Percentiles rank a stretch among this genome's conserved stretches.
phyloP scores from a whole-genome alignment of 2,888 invertebrate genomes.

The Archips crataeganus region DNA sequence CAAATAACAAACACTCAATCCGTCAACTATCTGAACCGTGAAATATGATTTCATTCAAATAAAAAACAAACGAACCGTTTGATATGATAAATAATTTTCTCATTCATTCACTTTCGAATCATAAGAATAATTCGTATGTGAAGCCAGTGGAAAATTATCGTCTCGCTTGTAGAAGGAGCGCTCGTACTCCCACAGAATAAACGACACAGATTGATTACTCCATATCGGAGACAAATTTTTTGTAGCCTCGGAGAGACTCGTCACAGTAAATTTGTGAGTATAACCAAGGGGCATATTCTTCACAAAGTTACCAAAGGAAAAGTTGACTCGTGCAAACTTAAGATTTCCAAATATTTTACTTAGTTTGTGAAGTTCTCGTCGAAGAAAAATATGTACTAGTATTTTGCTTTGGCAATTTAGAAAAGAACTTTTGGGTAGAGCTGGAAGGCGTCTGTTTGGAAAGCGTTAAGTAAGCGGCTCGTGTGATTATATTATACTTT shows the following conservation, averaged over 20 bases:
- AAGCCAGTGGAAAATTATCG: conserved; percentile 38
- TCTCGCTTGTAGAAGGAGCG: neutral
- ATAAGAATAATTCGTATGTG: conserved; percentile 27
- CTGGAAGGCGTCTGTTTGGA: too few species aligned
- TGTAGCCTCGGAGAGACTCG: neutral
- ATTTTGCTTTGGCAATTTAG: neutral
- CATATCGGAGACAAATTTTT: neutral
- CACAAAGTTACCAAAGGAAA: neutral
- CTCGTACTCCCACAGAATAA: neutral
- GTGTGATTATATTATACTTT: too few species aligned
- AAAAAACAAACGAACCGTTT: conserved; percentile 33
- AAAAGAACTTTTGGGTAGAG: neutral
- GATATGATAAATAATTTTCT: conserved; percentile 32
- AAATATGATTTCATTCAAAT: conserved; percentile 36
- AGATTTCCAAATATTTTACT: neutral
- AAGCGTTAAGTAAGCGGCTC: neutral
- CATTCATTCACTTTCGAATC: conserved; percentile 21
- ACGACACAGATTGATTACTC: conserved; percentile 9
- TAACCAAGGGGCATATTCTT: neutral
- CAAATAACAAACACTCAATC: neutral
- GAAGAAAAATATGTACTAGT: neutral
- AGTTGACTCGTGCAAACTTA: neutral
- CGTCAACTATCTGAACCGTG: conserved; percentile 15
- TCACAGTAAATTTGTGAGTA: neutral
- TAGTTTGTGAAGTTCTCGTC: neutral